phyloP scores from a whole-genome alignment of 2,797 vertebrate genomes.

The Neomorphus geoffroyi region DNA sequence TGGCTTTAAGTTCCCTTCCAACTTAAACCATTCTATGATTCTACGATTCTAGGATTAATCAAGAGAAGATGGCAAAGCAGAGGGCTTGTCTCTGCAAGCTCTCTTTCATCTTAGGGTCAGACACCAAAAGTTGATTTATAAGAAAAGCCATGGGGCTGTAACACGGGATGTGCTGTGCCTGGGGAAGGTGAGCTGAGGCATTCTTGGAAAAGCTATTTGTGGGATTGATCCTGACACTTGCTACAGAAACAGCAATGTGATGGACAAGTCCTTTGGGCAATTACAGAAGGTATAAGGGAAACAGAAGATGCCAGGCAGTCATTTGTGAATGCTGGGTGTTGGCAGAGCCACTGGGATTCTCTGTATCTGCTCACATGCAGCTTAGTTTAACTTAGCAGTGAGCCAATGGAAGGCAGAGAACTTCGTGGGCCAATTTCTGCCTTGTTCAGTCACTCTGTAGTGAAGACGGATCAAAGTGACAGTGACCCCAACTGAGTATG shows the following conservation, averaged over 20 bases:
- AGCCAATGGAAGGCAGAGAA: not conserved
- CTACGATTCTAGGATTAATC: not conserved
- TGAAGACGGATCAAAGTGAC: not conserved
- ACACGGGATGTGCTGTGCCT: fast-evolving
- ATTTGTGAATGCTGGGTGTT: not conserved
- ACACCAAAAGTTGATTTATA: not conserved
- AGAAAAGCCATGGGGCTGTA: not conserved
- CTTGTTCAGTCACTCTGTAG: not conserved
- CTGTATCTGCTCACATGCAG: not conserved
- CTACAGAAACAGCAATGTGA: not conserved
- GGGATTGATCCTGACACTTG: not conserved
- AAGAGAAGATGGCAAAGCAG: not conserved
- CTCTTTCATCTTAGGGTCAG: not conserved
- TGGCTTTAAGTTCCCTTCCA: no score
- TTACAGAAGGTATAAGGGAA: not conserved
- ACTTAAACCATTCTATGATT: no score
- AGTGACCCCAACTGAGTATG: not conserved
- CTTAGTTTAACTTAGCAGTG: not conserved
- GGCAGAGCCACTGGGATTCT: not conserved
- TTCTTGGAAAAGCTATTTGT: not conserved
- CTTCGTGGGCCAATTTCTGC: not conserved
- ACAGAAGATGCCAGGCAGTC: not conserved
- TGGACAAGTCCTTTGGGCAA: not conserved
- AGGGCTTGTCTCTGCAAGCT: not conserved
- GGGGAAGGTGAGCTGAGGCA: not conserved